Evolutionary conservation across 2,797 vertebrate genomes (phyloP), one percentile per base, ranked within the genome.

Genomic region (Gallinago nigripennis): DNA sequence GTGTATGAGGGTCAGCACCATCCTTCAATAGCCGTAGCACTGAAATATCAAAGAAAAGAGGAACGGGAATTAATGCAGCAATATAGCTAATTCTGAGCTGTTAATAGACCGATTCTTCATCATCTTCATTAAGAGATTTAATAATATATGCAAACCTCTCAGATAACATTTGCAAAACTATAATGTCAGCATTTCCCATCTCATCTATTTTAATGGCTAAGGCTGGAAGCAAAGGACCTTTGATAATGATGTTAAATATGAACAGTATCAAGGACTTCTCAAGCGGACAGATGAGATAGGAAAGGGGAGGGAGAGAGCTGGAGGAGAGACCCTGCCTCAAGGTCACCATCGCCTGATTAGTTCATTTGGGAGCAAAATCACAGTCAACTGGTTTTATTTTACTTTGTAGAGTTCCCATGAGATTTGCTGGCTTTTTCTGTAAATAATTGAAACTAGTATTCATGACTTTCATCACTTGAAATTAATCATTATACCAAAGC

Each of bases 21-120:
- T 99, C 99, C 96, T 99, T 99, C 95, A 99, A 95, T 53, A 99
- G 98, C 77, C 97, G 98, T 85, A 99, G 96, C 79, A 98, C 99
- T 99, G 98, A 43, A 98, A 98, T 65, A 96, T 2, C 27, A 96
- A 90, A 94, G 76, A 77, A 76, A 91, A 76, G 61, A 94, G 43
- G 27, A 94, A 71, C 4, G 81, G 54, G 33, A 80, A 77, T 97
- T 92, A 96, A 77, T 46, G 75, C 43, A 78, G 31, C 27, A 41
- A 46, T 35, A 56, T 10, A 81, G 27, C 31, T 70, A 89, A 61
- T 50, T 43, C 43, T 48, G 48, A 86, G 60, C 75, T 58, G n/a
- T 33, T 93, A 93, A 45, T 43, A 65, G 63, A 31, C 58, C 69
- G 50, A 65, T n/a, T 33, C 19, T 31, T 81, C 53, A 73, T 58